Base-by-base conservation (phyloP, 2,113 vertebrate genomes). In the Myiozetetes cayanensis region DNA sequence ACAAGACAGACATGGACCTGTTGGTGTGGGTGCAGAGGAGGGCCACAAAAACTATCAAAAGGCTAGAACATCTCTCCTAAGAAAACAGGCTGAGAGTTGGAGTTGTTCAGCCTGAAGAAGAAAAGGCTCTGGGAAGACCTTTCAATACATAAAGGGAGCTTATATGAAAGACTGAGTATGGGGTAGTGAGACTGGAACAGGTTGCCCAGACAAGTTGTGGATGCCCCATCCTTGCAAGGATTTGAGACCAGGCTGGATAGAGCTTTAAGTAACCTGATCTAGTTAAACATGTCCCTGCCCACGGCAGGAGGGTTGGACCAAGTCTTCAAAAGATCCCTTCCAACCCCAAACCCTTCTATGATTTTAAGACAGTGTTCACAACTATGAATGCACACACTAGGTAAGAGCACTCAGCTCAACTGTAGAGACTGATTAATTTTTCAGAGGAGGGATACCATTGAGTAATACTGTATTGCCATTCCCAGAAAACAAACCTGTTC, bases 1-100 rank as follows among this genome's bases (percentile, higher is more conserved):
- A 73, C 6, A 85, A 71, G 15, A 85, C 0, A 39, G 8, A 73
- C 0, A 0, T 2, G 11, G 39, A 62, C 6, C 46, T 79, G 22
- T 17, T 44, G 3, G 4, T 59, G 13, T 3, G 2, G 4, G 7
- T n/a, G 12, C 12, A 79, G 8, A 73, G 33, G 21, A 58, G 0
- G 10, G 15, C 3, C 28, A 66, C 15, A 56, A 63, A 63, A 70
- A 24, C 14, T 2, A 14, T 30, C 10, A 58, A 10, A 73, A 5
- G 5, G 14, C 20, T 81, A 20, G 6, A 77, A 41, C 28, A 58
- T 1, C 14, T 63, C 52, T 73, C 11, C 33, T 59, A 8, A 17
- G 21, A 52, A 16, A n/a, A 50, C 8, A 74, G 20, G 16, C 37
- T 17, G 25, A 72, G 47, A 76, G 8, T 8, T 71, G 10, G 8